phyloP scores from a whole-genome alignment of 2,888 invertebrate species.

The Nezara viridula region DNA sequence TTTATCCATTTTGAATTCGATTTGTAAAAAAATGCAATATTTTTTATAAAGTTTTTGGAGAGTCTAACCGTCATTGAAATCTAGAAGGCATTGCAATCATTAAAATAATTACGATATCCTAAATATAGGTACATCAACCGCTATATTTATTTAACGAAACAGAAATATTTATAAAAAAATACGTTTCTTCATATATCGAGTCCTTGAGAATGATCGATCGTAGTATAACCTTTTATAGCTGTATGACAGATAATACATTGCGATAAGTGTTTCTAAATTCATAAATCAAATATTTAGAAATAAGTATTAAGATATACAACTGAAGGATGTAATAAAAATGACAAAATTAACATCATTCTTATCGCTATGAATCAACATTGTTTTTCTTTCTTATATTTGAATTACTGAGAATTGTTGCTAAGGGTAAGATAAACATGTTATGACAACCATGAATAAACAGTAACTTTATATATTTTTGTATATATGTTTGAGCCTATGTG shows the following conservation, averaged over 20 bases:
- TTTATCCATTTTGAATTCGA: too few species aligned
- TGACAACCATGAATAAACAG: background rate
- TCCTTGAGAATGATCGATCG: background rate
- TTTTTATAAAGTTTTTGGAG: too few species aligned
- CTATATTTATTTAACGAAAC: background rate
- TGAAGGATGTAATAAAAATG: background rate
- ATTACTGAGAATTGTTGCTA: too few species aligned
- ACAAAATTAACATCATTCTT: background rate
- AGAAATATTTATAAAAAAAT: background rate
- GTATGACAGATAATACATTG: background rate
- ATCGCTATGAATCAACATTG: background rate
- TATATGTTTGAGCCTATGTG: too few species aligned
- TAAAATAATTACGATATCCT: too few species aligned
- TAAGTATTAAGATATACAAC: background rate
- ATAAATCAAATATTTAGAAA: slow-evolving; percentile 26
- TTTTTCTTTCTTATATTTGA: too few species aligned
- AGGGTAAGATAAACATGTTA: background rate
- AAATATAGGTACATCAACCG: too few species aligned
- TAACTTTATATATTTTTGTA: background rate
- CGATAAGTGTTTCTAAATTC: background rate
- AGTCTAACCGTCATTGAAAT: too few species aligned
- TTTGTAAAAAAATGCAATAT: too few species aligned
- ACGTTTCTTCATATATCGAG: background rate
- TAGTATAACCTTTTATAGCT: background rate
- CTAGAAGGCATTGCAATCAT: too few species aligned